Evolutionary conservation across 2,113 vertebrate species (phyloP).

Genomic region (Orthochromis malagaraziensis): DNA sequence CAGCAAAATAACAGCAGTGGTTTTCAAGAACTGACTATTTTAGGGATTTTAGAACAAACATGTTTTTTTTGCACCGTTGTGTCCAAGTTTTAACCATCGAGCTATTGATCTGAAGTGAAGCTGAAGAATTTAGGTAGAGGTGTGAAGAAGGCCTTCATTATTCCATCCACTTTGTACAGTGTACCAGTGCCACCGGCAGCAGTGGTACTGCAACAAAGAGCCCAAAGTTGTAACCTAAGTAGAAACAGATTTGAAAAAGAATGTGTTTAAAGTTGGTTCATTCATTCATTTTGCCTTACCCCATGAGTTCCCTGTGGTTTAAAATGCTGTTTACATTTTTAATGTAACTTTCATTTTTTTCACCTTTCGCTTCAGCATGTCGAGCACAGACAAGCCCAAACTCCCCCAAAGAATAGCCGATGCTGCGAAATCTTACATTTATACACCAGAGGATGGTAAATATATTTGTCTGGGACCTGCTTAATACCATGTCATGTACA

Average conservation of each 20-base stretch:
- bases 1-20: neutral
- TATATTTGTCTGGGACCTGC: neutral
- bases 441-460: conserved; percentile 78
- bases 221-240: neutral
- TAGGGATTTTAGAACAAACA: neutral
- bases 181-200: neutral
- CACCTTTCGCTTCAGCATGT: conserved; percentile 34
- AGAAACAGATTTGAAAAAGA: neutral
- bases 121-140: neutral
- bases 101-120: neutral
- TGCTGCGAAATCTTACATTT: conserved; percentile 70
- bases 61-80: neutral
- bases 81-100: neutral
- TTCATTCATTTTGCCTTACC: neutral
- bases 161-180: neutral
- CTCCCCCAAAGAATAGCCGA: conserved; percentile 49
- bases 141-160: neutral
- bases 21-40: neutral
- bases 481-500: neutral
- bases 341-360: neutral
- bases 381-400: conserved; percentile 48
- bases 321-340: neutral
- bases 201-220: neutral
- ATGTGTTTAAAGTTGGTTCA: neutral
- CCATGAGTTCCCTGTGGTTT: too few species aligned